Percentiles rank a stretch among this genome's conserved stretches.
Evolutionary conservation across 1,140 invertebrate species (phyloP).

Genomic region (Diorhabda carinulata): DNA sequence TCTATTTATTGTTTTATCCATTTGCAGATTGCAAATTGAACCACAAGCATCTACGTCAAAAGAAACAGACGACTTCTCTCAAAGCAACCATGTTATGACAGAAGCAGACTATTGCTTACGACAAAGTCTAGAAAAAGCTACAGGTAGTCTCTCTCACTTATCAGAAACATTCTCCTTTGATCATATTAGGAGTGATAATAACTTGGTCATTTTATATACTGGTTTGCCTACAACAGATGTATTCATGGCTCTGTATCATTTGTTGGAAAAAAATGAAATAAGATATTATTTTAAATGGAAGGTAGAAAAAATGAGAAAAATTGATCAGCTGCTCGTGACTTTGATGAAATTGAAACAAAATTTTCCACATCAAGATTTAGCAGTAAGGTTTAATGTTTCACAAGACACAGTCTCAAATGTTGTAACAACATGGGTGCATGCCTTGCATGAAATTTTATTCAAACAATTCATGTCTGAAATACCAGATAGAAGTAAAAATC

Average conservation of each 20-base stretch:
- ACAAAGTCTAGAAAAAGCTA: too few species aligned
- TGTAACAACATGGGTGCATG: slow-evolving; percentile 29
- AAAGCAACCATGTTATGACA: too few species aligned
- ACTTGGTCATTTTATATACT: slow-evolving; percentile 3
- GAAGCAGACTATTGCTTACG: too few species aligned
- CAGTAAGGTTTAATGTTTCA: slow-evolving; percentile 23
- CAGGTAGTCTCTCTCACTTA: too few species aligned
- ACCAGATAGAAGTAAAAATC: slow-evolving; percentile 25
- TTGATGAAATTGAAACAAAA: slow-evolving; percentile 30
- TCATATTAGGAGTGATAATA: too few species aligned
- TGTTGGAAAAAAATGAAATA: slow-evolving; percentile 17
- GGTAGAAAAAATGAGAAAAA: slow-evolving; percentile 27
- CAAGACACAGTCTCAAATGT: slow-evolving; percentile 29
- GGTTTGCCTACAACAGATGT: slow-evolving; percentile 5
- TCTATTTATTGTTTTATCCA: too few species aligned
- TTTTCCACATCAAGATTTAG: slow-evolving; percentile 28
- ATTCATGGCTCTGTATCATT: slow-evolving; percentile 12
- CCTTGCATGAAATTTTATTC: slow-evolving; percentile 28
- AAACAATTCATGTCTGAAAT: slow-evolving; percentile 27
- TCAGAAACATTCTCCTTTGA: too few species aligned
- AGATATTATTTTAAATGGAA: slow-evolving; percentile 30
- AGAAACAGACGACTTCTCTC: too few species aligned
- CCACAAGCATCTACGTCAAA: too few species aligned
- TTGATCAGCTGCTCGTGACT: slow-evolving; percentile 33
- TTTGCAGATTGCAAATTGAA: too few species aligned